Evolutionary conservation across 2,888 invertebrate genomes (phyloP).

Genomic region (Spodoptera picta): DNA sequence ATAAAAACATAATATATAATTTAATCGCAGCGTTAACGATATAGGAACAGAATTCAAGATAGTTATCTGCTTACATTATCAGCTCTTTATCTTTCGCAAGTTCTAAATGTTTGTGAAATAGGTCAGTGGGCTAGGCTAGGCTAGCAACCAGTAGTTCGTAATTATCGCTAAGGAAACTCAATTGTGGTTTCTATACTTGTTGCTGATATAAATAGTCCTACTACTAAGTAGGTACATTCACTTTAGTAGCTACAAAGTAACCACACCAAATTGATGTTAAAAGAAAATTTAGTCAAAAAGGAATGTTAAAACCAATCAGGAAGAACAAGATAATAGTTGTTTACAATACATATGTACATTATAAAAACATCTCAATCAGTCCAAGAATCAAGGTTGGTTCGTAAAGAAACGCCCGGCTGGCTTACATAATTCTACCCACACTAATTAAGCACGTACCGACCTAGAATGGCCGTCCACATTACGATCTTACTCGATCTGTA

Average conservation of each 20-base stretch:
- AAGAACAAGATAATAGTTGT: conserved; percentile 62
- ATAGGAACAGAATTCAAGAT: conserved; percentile 33
- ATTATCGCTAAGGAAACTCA: conserved; percentile 20
- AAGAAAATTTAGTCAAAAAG: conserved; percentile 20
- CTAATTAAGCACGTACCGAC: conserved; percentile 79
- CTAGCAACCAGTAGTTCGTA: conserved; percentile 30
- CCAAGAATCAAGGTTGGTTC: conserved; percentile 80
- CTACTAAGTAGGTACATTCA: not conserved
- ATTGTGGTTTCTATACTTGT: conserved; percentile 22
- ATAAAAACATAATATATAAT: conserved; percentile 16
- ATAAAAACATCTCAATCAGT: conserved; percentile 80
- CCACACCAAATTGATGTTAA: conserved; percentile 5
- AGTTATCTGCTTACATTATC: conserved; percentile 29
- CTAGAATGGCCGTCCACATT: conserved; percentile 74
- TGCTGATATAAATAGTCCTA: not conserved
- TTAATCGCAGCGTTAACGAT: conserved; percentile 15
- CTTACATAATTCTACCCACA: conserved; percentile 80
- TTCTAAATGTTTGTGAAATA: conserved; percentile 49
- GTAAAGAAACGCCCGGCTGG: conserved; percentile 71
- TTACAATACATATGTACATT: conserved; percentile 62
- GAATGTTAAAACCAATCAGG: conserved; percentile 45
- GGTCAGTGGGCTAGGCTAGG: conserved; percentile 43
- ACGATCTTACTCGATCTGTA: conserved; percentile 68
- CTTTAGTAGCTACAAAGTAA: not conserved
- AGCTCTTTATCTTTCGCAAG: conserved; percentile 42